Evolutionary conservation across 92 coral and sea anemone genomes (phyloP), one percentile per base, ranked within the genome.

Genomic region (Micromussa lordhowensis): DNA sequence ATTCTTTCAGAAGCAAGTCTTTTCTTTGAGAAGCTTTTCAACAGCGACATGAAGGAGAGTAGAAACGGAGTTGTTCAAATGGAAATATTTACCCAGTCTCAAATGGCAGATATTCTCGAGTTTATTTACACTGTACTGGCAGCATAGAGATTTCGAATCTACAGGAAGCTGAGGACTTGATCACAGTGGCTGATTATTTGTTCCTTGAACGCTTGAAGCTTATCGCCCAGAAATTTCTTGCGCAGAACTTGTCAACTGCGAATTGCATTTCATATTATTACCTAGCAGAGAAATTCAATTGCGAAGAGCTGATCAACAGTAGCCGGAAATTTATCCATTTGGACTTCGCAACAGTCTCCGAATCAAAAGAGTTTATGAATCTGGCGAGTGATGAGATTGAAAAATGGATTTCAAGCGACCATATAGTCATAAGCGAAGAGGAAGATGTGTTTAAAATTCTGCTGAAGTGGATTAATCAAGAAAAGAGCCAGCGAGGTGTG

Each of bases 371-470:
- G 21, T 71, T 71, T 32, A 30, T 32, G 76, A 32, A 71, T 71
- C 10, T 71, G 40, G 24, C 48, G 38, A 71, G 48, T 22, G 24
- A 71, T 14, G 76, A 71, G 34, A 48, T 34, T 58, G 66, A 58
- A 58, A 58, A 58, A 58, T 58, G 66, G 66, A 58, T 58, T 18
- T 58, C 66, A 19, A 77, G 81, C 81, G 81, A 77, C 22, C 61
- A 77, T 2, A 77, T 77, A 13, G 64, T 30, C 28, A 44, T 77
- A 48, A 30, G 48, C 36, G 81, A 5, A 44, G 81, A 77, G 26
- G 31, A 55, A 77, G 81, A 77, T 77, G 81, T 77, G 13, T 44
- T 77, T 29, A 55, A 77, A 77, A 29, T 77, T 29, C 28, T 77
- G 12, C 36, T 77, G 3, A 34, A 29, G 28, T 77, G 81, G 81